Evolutionary conservation across 2,113 vertebrate genomes (phyloP).

Genomic region (Nerophis ophidion): DNA sequence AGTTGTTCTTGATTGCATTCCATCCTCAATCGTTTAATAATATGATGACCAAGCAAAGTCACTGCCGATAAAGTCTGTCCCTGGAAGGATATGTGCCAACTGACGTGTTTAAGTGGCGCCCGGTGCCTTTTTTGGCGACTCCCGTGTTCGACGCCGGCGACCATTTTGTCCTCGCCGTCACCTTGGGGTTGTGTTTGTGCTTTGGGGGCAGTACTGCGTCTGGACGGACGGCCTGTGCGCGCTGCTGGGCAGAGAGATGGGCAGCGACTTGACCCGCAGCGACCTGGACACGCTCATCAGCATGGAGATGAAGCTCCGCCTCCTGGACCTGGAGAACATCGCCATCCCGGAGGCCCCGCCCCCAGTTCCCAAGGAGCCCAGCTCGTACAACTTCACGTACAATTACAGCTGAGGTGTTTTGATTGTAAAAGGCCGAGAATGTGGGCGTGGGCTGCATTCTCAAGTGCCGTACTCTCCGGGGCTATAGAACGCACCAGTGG

Average conservation of each 20-base stretch:
- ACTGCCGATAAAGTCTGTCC: too few species aligned
- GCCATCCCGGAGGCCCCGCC: constrained; percentile 91
- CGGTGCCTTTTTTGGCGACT: too few species aligned
- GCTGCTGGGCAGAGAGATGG: constrained; percentile 93
- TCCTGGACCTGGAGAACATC: constrained; percentile 95
- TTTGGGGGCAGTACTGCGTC: constrained; percentile 84
- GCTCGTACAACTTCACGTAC: constrained; percentile 96
- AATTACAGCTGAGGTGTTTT: constrained; percentile 85
- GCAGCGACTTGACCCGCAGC: constrained; percentile 91
- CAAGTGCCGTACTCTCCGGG: constrained; percentile 1
- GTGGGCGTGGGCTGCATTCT: constrained; percentile 12
- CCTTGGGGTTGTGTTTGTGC: constrained; percentile 13
- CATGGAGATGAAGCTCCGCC: constrained; percentile 98
- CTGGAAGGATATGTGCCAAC: too few species aligned
- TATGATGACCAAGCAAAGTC: too few species aligned
- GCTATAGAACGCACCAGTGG: too few species aligned
- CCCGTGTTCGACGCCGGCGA: too few species aligned
- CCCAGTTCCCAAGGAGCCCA: constrained; percentile 93
- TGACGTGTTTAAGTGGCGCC: too few species aligned
- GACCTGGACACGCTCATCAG: constrained; percentile 95
- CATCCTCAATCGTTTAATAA: too few species aligned
- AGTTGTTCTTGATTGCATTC: too few species aligned
- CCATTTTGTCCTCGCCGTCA: neutral
- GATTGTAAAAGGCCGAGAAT: constrained; percentile 20
- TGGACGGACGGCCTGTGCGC: constrained; percentile 94